A percentile compares a stretch with the other conserved stretches of the same genome.
Conservation (phyloP, 2,888 invertebrate species). For the Mycalesis mineus region DNA sequence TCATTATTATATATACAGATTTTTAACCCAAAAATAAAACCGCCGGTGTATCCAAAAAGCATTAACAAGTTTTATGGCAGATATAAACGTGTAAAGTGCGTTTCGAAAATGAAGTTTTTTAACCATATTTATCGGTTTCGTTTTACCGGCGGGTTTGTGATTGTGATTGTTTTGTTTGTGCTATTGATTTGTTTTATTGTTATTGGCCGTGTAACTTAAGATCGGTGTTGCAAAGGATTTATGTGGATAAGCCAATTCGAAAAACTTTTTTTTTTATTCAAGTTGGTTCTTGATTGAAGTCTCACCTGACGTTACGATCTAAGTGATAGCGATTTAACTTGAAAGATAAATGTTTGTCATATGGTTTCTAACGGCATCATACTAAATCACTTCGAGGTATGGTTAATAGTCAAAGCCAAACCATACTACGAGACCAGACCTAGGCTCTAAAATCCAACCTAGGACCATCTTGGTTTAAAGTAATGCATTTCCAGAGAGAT, state of each 20-base stretch:
- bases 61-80: conserved; percentile 29
- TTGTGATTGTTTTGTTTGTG: conserved; percentile 33
- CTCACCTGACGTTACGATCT: too few species aligned
- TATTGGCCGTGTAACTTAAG: conserved; percentile 52
- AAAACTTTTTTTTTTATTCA: too few species aligned
- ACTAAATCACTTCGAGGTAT: too few species aligned
- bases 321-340: too few species aligned
- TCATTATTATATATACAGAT: background rate
- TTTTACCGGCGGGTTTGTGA: conserved; percentile 23
- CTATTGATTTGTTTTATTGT: conserved; percentile 57
- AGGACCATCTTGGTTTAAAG: too few species aligned
- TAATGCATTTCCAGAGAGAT: too few species aligned
- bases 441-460: too few species aligned
- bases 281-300: too few species aligned
- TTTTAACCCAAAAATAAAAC: conserved; percentile 8
- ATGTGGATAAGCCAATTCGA: conserved; percentile 39
- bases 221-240: conserved; percentile 28
- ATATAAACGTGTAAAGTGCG: conserved; percentile 29
- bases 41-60: conserved; percentile 23
- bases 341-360: too few species aligned
- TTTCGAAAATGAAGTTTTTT: conserved; percentile 28
- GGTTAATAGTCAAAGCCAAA: too few species aligned
- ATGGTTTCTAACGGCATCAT: too few species aligned
- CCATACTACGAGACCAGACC: too few species aligned
- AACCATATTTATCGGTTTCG: conserved; percentile 30